Evolutionary conservation across 2,113 vertebrate species (phyloP), one percentile per base, ranked within the genome.

Genomic region (Phoxinus phoxinus): DNA sequence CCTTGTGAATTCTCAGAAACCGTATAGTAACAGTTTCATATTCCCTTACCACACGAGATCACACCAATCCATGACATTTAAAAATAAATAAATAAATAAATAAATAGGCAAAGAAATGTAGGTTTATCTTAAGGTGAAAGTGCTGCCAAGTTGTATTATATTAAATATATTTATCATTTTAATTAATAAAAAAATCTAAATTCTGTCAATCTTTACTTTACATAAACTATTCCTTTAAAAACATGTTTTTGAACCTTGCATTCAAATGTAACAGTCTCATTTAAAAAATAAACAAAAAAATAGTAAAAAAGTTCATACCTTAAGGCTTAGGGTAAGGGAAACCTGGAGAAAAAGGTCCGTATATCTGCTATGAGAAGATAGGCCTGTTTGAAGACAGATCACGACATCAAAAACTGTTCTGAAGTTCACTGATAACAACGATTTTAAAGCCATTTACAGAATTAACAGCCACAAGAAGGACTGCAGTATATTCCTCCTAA

Each of bases 1-100:
- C 61, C 41, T 53, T 87, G 81, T 79, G 74, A 79, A 84, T 59
- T 86, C 79, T 85, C 73, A 67, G 83, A 27, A 84, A 77, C 58
- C 1, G 15, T 37, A 46, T 35, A 83, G 25, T 75, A 48, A 53
- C n/a, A 30, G 35, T 75, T 53, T 27, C 58, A 65, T 59, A 71
- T 80, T 63, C 35, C 56, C 25, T 51, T 51, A 44, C n/a, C 41
- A 46, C 37, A 44, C 27, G 2, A 80, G 13, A 44, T 27, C 58
- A 19, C 27, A 79, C 23, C 21, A 32, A 3, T 58, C 2, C 32
- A 35, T 13, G 5, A 56, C 8, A 12, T 51, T 19, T 13, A 56
- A 77, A 11, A 11, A 19, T 69, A 1, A 69, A 32, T 32, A 32
- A 17, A 27, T 27, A 4, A 19, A n/a, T 23, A 12, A 15, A 65